Conservation (phyloP, 2,113 vertebrate genomes). For the Mionectes macconnelli region DNA sequence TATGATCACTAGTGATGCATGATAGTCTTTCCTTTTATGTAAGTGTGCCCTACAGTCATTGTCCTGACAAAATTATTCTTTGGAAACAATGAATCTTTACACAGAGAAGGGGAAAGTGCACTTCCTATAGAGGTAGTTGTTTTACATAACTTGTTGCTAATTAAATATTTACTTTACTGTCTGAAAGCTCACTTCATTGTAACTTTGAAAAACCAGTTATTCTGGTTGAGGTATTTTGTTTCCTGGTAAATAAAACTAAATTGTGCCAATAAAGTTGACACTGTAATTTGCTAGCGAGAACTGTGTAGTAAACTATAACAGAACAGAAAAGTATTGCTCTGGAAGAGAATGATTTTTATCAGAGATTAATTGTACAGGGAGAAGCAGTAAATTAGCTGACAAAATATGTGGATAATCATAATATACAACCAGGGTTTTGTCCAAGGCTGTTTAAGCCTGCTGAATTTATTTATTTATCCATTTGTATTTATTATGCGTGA, state of each 20-base stretch:
- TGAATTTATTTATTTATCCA: not conserved
- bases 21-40: not conserved
- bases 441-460: not conserved
- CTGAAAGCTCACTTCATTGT: constrained; percentile 1
- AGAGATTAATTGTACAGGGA: not conserved
- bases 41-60: not conserved
- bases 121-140: constrained; percentile 15
- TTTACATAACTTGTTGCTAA: constrained; percentile 1
- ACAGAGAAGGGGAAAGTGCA: not conserved
- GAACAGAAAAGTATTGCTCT: not conserved
- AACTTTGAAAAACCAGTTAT: constrained; percentile 28
- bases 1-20: not conserved
- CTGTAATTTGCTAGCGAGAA: not conserved
- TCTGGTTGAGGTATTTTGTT: constrained; percentile 19
- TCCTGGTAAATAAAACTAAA: constrained; percentile 25
- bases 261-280: constrained; percentile 3
- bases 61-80: not conserved
- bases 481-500: not conserved
- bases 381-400: not conserved
- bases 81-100: not conserved
- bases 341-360: not conserved
- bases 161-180: constrained; percentile 53
- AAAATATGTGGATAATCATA: not conserved
- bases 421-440: not conserved
- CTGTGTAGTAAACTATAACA: not conserved